A percentile compares a stretch with the other conserved stretches of the same genome.
These are phyloP conservation scores for Eristalis pertinax DNA, from an alignment of 2,888 invertebrate species.

Conservation along the genomic window DNA sequence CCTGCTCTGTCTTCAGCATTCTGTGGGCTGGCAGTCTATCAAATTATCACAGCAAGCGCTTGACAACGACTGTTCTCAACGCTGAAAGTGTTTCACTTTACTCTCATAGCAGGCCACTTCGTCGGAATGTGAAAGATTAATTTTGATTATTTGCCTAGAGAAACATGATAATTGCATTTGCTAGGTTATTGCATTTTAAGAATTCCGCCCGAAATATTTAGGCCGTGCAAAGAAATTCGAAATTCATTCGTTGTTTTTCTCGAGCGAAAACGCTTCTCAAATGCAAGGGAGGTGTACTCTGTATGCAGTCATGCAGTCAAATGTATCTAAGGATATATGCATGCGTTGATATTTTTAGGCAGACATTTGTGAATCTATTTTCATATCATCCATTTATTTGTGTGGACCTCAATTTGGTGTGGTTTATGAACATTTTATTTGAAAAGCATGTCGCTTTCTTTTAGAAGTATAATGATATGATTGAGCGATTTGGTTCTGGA, in stretches of 20 bases:
- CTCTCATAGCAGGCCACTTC: neutral
- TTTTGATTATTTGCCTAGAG: neutral
- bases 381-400: neutral
- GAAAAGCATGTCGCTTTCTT: neutral
- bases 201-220: neutral
- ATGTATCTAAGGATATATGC: neutral
- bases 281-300: neutral
- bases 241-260: neutral
- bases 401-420: neutral
- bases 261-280: neutral
- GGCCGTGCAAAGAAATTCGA: neutral
- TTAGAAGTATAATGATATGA: neutral
- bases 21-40: neutral
- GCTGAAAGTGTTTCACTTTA: constrained; percentile 10
- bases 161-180: constrained; percentile 44
- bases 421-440: neutral
- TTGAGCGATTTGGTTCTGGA: neutral
- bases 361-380: neutral
- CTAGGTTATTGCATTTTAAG: neutral
- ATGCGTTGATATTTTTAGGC: neutral
- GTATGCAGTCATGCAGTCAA: neutral
- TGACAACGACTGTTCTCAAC: constrained; percentile 7
- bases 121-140: constrained; percentile 15
- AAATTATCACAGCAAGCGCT: neutral
- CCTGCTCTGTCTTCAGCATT: neutral